phyloP scores from a whole-genome alignment of 2,888 invertebrate species.

The Lasioglossum vierecki region DNA sequence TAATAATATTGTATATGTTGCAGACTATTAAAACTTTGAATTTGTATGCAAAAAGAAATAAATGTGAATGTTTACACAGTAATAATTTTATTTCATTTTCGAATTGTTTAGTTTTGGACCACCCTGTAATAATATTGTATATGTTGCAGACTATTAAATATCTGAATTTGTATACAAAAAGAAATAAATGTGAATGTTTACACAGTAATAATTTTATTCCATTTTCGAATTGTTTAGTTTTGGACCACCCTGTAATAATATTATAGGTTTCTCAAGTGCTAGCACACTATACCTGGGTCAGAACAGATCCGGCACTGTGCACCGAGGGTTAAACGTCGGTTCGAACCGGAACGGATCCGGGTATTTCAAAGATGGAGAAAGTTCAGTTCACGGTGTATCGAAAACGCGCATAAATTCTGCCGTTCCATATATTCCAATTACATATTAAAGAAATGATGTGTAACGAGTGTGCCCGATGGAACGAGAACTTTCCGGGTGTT shows the following conservation, averaged over 20 bases:
- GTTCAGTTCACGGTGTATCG: neutral
- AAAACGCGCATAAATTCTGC: neutral
- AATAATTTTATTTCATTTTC: too few relatives aligned
- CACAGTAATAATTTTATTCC: too few relatives aligned
- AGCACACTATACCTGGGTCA: neutral
- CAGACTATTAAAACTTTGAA: too few relatives aligned
- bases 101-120: neutral
- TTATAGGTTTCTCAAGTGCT: neutral
- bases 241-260: neutral
- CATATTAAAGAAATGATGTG: neutral
- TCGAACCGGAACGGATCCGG: conserved; percentile 1
- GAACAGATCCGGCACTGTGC: neutral
- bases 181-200: too few relatives aligned
- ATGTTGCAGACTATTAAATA: too few relatives aligned
- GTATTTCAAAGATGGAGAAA: neutral
- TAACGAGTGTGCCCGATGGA: neutral
- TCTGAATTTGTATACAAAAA: too few relatives aligned
- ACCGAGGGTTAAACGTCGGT: neutral
- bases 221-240: neutral
- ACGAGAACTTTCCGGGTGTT: conserved; percentile 30
- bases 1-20: neutral
- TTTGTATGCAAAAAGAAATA: too few relatives aligned
- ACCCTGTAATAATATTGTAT: neutral
- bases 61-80: too few relatives aligned
- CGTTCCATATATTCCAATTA: conserved; percentile 1